These are phyloP conservation scores for Eretmochelys imbricata DNA, from an alignment of 2,113 vertebrate genomes.

Conservation along the genomic window DNA sequence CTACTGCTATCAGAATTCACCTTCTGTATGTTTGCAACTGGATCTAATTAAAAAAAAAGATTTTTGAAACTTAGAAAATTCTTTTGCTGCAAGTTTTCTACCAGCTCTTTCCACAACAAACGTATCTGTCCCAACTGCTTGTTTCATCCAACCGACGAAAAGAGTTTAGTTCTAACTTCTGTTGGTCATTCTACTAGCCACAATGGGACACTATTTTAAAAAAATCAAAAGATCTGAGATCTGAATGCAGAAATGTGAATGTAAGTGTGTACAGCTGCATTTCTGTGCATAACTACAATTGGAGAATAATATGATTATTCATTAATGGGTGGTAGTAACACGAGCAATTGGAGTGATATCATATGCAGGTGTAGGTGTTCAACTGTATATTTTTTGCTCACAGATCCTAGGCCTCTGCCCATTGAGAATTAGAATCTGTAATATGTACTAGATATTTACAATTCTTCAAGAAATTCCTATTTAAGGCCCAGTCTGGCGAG, in stretches of 20 bases:
- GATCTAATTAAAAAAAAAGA: background rate
- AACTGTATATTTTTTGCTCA: background rate
- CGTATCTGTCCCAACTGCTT: background rate
- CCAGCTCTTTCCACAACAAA: background rate
- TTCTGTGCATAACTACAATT: background rate
- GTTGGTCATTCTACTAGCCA: background rate
- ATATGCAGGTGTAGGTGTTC: background rate
- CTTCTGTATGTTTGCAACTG: background rate
- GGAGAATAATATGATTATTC: background rate
- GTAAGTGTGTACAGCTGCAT: background rate
- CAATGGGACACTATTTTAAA: background rate
- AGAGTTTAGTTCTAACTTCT: background rate
- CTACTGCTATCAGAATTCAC: background rate
- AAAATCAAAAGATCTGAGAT: background rate
- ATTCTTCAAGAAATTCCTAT: background rate
- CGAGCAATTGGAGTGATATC: background rate
- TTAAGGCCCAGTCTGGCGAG: background rate
- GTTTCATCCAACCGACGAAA: background rate
- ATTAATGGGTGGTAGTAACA: background rate
- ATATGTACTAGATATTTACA: background rate
- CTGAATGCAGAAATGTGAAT: background rate
- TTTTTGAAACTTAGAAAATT: background rate
- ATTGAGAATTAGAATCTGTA: background rate
- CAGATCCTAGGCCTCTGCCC: background rate
- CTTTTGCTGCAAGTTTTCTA: background rate